Percentiles rank a stretch among this genome's conserved stretches.
Conservation (phyloP, 1,140 invertebrate species). For the Venturia canescens region DNA sequence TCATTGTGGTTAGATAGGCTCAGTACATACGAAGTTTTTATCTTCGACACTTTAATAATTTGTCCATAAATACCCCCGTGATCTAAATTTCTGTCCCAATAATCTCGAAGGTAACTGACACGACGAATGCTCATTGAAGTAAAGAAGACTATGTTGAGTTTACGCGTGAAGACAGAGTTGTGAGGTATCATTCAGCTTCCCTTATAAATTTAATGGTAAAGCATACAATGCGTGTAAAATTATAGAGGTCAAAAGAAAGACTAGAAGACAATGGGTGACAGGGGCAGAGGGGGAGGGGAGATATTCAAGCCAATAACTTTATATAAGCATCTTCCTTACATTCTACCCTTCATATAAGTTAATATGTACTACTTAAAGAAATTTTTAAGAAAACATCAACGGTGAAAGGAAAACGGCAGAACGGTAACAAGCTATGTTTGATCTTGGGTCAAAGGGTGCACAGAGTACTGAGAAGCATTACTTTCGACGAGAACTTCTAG, state of each 20-base stretch:
- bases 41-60: too few relatives aligned
- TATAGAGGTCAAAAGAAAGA: not conserved
- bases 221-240: not conserved
- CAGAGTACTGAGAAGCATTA: too few relatives aligned
- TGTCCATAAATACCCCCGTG: too few relatives aligned
- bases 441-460: too few relatives aligned
- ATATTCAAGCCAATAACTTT: slow-evolving; percentile 23
- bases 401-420: not conserved
- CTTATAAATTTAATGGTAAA: not conserved
- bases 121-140: too few relatives aligned
- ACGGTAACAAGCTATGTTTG: not conserved
- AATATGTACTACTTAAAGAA: too few relatives aligned
- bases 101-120: too few relatives aligned
- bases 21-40: too few relatives aligned
- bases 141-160: not conserved
- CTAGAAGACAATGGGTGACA: not conserved
- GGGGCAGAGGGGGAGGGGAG: not conserved
- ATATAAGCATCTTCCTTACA: not conserved
- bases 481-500: too few relatives aligned
- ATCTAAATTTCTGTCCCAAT: too few relatives aligned
- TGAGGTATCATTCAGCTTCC: not conserved
- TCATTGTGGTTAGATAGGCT: too few relatives aligned
- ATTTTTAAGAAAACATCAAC: not conserved
- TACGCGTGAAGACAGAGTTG: not conserved
- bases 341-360: too few relatives aligned